A percentile compares a stretch with the other conserved stretches of the same genome.
Conservation (phyloP, 2,797 vertebrate species). For the Acanthurus leucopareius region DNA sequence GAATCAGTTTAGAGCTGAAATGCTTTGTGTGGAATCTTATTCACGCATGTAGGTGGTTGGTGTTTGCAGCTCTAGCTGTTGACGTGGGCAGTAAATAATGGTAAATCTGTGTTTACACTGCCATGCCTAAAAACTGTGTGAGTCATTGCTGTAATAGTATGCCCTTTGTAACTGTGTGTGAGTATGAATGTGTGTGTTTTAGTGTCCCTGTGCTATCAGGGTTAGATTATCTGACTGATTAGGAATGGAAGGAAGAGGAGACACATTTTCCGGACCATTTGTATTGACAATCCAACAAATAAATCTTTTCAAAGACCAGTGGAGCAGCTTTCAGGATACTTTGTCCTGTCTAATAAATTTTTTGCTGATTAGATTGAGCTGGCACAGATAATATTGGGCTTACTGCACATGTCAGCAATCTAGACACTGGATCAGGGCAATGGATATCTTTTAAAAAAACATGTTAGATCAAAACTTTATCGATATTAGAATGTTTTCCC, state of each 20-base stretch:
- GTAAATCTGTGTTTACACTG: constrained; percentile 64
- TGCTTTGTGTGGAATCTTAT: constrained; percentile 4
- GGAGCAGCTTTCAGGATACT: background rate
- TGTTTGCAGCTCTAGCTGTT: constrained; percentile 22
- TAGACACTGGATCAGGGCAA: background rate
- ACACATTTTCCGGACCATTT: constrained; percentile 11
- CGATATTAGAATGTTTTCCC: background rate
- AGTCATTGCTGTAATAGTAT: constrained; percentile 60
- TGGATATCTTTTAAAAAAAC: background rate
- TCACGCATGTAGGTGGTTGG: constrained; percentile 36
- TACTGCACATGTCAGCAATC: constrained; percentile 20
- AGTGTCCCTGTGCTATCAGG: constrained; percentile 16
- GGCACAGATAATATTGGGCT: background rate
- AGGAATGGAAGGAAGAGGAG: constrained; percentile 3
- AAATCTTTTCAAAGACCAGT: background rate
- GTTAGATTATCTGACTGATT: constrained; percentile 38
- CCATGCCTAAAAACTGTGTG: constrained; percentile 50
- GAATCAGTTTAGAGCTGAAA: constrained; percentile 5
- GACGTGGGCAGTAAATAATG: constrained; percentile 23
- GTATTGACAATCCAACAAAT: background rate
- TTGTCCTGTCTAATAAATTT: background rate
- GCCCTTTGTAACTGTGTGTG: constrained; percentile 44
- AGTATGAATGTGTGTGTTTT: constrained; percentile 16
- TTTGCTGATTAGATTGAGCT: background rate
- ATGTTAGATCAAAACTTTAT: background rate